Percentiles rank a stretch among this genome's conserved stretches.
phyloP scores from a whole-genome alignment of 2,113 vertebrate species.

The Peromyscus californicus region DNA sequence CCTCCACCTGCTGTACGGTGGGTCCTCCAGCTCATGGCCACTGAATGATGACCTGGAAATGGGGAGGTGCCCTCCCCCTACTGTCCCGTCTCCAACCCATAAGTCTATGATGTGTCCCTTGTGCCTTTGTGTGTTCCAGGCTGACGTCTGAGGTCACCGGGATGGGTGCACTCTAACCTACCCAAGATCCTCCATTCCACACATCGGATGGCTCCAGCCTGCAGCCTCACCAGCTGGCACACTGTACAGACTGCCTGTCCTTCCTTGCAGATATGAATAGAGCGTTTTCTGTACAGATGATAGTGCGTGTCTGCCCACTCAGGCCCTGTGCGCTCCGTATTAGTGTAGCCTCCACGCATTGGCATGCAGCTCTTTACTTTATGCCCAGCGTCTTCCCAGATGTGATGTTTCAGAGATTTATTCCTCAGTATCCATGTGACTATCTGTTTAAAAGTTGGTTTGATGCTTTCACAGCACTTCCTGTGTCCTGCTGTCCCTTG shows the following conservation, averaged over 20 bases:
- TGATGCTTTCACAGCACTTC: constrained; percentile 63
- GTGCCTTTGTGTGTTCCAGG: constrained; percentile 91
- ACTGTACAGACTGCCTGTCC: constrained; percentile 84
- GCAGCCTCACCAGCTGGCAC: constrained; percentile 87
- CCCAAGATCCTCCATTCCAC: constrained; percentile 87
- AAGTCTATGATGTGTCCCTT: not conserved
- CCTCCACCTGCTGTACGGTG: too few relatives aligned
- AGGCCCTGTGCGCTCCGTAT: constrained; percentile 68
- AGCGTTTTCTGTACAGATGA: constrained; percentile 81
- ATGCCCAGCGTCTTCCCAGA: constrained; percentile 57
- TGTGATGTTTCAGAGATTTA: constrained; percentile 12
- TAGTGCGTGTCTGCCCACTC: not conserved
- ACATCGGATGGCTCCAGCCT: constrained; percentile 90
- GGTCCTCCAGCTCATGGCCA: not conserved
- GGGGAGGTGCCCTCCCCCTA: not conserved
- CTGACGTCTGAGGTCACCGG: constrained; percentile 99
- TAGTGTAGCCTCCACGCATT: constrained; percentile 50
- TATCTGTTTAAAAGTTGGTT: constrained; percentile 69
- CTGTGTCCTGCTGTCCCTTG: constrained; percentile 67
- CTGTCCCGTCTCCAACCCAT: not conserved
- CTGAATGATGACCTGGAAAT: not conserved
- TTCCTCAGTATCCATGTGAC: constrained; percentile 78
- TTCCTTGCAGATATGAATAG: constrained; percentile 78
- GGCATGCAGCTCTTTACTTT: constrained; percentile 73
- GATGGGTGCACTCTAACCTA: constrained; percentile 96